Evolutionary conservation across 2,797 vertebrate genomes (phyloP).

Genomic region (Molothrus aeneus): DNA sequence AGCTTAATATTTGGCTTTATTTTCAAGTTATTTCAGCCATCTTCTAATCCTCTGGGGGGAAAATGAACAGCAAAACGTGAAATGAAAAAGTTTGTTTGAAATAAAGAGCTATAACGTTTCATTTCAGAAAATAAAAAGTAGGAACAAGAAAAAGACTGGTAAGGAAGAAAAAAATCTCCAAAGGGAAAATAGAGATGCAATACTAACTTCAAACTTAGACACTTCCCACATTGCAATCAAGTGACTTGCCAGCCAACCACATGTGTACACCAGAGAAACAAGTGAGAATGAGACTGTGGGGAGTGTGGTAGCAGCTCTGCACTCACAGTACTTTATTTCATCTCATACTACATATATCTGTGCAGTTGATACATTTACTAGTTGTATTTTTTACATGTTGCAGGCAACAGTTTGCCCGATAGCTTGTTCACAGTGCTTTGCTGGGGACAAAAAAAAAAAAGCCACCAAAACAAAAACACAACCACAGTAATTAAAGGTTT

Average conservation of each 20-base stretch:
- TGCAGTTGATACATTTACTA: neutral
- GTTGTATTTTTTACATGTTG: neutral
- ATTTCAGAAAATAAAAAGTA: neutral
- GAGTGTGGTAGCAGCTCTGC: slow-evolving; percentile 54
- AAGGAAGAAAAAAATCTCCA: slow-evolving; percentile 16
- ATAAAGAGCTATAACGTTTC: neutral
- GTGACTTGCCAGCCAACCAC: slow-evolving; percentile 32
- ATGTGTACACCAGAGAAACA: slow-evolving; percentile 11
- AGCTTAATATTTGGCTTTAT: slow-evolving; percentile 37
- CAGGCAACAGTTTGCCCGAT: neutral
- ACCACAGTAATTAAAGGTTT: neutral
- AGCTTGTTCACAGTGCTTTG: neutral
- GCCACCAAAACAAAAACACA: neutral
- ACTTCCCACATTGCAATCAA: slow-evolving; percentile 51
- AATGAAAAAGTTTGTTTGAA: slow-evolving; percentile 40
- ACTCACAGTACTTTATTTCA: slow-evolving; percentile 27
- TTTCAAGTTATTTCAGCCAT: slow-evolving; percentile 34
- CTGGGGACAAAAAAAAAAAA: neutral
- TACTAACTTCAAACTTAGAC: slow-evolving; percentile 40
- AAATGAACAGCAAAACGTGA: slow-evolving; percentile 9
- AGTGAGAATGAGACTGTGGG: slow-evolving; percentile 63
- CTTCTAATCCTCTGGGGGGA: neutral
- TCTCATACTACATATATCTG: neutral
- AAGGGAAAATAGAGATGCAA: neutral
- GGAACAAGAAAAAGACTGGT: neutral